Evolutionary conservation across 2,113 vertebrate genomes (phyloP).

Genomic region (Hyperopisus bebe): DNA sequence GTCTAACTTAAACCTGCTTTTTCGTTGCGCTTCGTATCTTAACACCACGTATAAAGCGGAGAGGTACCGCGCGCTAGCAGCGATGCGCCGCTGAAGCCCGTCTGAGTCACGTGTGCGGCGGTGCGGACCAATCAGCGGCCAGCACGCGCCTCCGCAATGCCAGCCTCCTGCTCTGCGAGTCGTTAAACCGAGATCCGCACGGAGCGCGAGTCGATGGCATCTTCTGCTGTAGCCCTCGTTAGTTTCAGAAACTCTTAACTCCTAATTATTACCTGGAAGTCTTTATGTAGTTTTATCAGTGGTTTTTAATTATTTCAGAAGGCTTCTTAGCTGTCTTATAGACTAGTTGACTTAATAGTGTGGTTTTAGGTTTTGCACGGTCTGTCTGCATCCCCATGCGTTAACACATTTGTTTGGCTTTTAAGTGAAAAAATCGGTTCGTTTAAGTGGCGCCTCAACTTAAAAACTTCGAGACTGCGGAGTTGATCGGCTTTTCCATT

Average conservation of each 20-base stretch:
- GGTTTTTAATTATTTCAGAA: background rate
- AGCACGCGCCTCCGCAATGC: slow-evolving; percentile 42
- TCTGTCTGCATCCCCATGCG: slow-evolving; percentile 30
- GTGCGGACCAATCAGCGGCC: slow-evolving; percentile 52
- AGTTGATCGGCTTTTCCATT: background rate
- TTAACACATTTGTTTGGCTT: slow-evolving; percentile 37
- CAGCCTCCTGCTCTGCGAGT: slow-evolving; percentile 52
- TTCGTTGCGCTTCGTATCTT: no score
- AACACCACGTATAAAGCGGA: background rate
- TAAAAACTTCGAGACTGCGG: background rate
- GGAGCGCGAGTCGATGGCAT: slow-evolving; percentile 31
- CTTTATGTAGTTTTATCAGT: background rate
- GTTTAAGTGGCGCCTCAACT: background rate
- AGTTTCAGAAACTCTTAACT: background rate
- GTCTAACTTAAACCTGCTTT: background rate
- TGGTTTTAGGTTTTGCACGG: slow-evolving; percentile 34
- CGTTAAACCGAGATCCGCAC: slow-evolving; percentile 31
- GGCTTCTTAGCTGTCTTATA: slow-evolving; percentile 29
- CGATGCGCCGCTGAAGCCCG: background rate
- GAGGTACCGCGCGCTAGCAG: background rate
- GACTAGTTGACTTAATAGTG: slow-evolving; percentile 42
- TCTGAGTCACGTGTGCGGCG: slow-evolving; percentile 38
- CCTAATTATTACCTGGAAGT: background rate
- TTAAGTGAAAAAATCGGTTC: background rate
- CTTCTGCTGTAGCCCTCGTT: background rate